These are phyloP conservation scores for Pseudococcus longispinus DNA, from an alignment of 2,888 invertebrate species.

Conservation along the genomic window DNA sequence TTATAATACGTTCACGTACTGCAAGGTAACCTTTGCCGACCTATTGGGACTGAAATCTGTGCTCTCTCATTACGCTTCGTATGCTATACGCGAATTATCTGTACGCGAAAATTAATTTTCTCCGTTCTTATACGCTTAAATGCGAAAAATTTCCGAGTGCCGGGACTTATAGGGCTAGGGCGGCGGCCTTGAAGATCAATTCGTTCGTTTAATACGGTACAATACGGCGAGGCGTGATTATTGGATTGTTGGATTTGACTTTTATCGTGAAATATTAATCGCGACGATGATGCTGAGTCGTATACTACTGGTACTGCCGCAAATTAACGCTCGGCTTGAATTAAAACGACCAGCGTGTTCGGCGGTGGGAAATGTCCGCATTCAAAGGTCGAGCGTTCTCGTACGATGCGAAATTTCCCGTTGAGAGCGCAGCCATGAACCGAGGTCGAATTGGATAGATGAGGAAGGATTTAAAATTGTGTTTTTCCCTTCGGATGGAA, in stretches of 20 bases:
- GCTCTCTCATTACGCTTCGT: slow-evolving; percentile 1
- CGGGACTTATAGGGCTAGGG: too few species aligned
- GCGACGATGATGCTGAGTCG: background rate
- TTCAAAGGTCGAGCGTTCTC: too few species aligned
- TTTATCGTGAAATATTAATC: background rate
- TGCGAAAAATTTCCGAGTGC: background rate
- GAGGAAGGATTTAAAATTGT: too few species aligned
- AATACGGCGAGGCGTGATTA: background rate
- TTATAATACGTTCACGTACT: background rate
- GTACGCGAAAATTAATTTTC: slow-evolving; percentile 3
- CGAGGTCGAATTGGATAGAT: too few species aligned
- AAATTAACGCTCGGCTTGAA: background rate
- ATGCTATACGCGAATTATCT: background rate
- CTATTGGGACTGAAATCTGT: background rate
- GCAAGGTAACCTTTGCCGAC: background rate
- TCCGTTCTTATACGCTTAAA: background rate
- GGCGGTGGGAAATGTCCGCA: too few species aligned
- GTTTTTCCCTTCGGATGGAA: too few species aligned
- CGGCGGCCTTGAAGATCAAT: background rate
- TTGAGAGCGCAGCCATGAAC: too few species aligned
- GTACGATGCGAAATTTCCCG: too few species aligned
- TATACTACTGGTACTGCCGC: too few species aligned
- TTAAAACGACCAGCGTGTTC: background rate
- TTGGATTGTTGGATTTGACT: background rate
- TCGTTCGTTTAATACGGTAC: background rate